Evolutionary conservation across 1,140 invertebrate species (phyloP).

Genomic region (Brachionus sp.): DNA sequence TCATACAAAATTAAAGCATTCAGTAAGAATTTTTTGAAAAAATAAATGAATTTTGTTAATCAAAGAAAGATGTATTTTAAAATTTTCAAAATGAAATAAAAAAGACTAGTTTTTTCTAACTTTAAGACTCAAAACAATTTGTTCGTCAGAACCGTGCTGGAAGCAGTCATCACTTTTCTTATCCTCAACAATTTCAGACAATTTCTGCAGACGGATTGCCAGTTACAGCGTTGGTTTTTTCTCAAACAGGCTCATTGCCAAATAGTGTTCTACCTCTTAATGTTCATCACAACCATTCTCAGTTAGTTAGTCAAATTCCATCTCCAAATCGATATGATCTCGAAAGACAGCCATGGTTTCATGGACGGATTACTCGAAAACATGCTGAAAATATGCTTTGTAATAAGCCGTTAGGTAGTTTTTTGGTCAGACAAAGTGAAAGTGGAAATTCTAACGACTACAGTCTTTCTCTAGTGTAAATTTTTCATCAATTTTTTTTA

Average conservation of each 20-base stretch:
- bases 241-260: background rate
- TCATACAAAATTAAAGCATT: no score
- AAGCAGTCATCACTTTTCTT: constrained; percentile 9
- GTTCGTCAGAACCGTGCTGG: background rate
- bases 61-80: no score
- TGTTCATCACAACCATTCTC: background rate
- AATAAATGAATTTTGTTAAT: no score
- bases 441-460: constrained; percentile 46
- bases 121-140: constrained; percentile 1
- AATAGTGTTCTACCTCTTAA: background rate
- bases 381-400: constrained; percentile 27
- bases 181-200: constrained; percentile 13
- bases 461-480: constrained; percentile 37
- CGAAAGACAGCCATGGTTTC: constrained; percentile 39
- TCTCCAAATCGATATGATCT: constrained; percentile 4
- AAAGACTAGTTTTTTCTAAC: background rate
- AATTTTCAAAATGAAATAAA: background rate
- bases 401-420: constrained; percentile 26
- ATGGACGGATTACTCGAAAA: constrained; percentile 26
- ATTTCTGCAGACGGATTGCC: background rate
- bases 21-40: no score
- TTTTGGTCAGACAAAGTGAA: constrained; percentile 46
- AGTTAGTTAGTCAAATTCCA: background rate
- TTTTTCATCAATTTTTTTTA: background rate
- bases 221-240: constrained; percentile 8